Conservation (phyloP, 2,113 vertebrate species). For the Oreotrochilus melanogaster region DNA sequence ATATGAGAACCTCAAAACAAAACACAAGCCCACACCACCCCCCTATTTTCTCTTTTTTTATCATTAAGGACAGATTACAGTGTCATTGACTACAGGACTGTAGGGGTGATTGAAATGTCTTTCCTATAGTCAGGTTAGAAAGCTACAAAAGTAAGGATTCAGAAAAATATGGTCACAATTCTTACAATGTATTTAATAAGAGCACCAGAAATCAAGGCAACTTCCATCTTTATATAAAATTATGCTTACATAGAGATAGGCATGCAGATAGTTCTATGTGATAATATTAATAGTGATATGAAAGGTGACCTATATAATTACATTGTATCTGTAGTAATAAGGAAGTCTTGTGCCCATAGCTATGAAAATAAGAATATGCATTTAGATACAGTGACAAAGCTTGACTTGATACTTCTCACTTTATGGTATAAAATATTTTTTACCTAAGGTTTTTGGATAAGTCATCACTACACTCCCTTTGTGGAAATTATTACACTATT, state of each 20-base stretch:
- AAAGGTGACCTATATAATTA: background rate
- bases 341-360: background rate
- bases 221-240: background rate
- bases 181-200: background rate
- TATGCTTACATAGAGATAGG: background rate
- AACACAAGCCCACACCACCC: background rate
- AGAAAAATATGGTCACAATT: background rate
- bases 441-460: background rate
- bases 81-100: background rate
- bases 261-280: background rate
- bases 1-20: background rate
- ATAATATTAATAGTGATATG: background rate
- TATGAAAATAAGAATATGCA: background rate
- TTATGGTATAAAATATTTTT: background rate
- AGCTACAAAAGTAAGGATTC: background rate
- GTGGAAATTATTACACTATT: background rate
- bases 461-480: background rate
- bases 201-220: background rate
- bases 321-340: background rate
- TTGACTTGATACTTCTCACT: background rate
- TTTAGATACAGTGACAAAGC: background rate
- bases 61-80: background rate
- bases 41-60: fast-evolving
- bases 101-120: background rate
- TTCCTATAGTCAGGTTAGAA: background rate